These are phyloP conservation scores for Todiramphus saurophagus DNA, from an alignment of 2,113 vertebrate species.

Conservation along the genomic window DNA sequence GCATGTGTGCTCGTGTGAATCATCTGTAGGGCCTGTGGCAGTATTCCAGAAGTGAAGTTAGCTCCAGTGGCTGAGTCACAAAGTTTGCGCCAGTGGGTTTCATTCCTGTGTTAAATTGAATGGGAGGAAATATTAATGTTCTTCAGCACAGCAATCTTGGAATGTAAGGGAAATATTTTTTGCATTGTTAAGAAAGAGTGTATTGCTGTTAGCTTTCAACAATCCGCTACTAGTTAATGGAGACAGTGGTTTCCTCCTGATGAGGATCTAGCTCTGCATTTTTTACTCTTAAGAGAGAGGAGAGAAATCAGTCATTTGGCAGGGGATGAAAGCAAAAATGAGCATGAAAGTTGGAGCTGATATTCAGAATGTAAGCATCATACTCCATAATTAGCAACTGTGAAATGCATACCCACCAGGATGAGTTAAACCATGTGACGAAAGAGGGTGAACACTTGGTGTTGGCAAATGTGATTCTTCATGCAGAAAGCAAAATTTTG, in stretches of 20 bases:
- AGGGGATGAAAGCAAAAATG: constrained; percentile 7
- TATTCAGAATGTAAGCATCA: neutral
- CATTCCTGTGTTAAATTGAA: neutral
- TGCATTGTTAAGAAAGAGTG: neutral
- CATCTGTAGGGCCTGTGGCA: neutral
- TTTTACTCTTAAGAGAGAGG: neutral
- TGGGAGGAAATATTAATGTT: neutral
- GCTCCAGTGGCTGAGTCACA: neutral
- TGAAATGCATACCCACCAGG: neutral
- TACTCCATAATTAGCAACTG: neutral
- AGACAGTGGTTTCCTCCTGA: neutral
- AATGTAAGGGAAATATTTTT: neutral
- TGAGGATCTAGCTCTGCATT: neutral
- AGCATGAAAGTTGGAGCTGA: neutral
- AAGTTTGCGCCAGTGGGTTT: neutral
- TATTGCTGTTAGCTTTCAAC: neutral
- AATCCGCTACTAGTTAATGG: neutral
- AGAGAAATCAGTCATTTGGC: neutral
- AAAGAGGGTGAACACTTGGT: neutral
- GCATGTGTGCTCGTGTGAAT: neutral
- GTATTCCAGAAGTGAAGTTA: neutral
- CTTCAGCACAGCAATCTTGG: neutral
- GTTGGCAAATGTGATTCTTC: neutral
- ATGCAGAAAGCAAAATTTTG: neutral
- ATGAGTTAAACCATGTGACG: neutral